Base-by-base conservation (phyloP, 2,113 vertebrate genomes). In the Lanius collurio region DNA sequence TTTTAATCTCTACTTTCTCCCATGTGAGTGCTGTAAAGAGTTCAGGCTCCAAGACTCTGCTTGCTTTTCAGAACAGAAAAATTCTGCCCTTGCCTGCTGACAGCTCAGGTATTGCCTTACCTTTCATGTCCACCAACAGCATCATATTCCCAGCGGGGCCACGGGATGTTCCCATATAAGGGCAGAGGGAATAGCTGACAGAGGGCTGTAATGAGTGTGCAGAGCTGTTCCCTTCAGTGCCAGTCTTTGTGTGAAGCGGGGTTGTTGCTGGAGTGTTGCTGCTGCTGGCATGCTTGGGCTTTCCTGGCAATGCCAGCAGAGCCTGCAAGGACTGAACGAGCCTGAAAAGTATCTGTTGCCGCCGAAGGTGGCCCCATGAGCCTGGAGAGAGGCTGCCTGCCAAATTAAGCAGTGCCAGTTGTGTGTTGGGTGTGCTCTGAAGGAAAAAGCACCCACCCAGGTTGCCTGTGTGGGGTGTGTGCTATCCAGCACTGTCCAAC, bases 91-190 rank as follows among this genome's bases (percentile, higher is more conserved):
- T 1, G 0, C 15, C 17, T 60, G 70, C 94, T 55, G 70, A 46
- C 62, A 82, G 77, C 80, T 92, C 95, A 96, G 95, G 94, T 95
- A 65, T 73, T 94, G 93, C 93, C 81, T 92, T 87, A 94, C 94
- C 94, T 97, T 96, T 84, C 87, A 31, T 39, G 35, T 93, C 41
- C 78, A 75, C 84, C 70, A 82, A 70, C 30, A 94, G 70, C 89
- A 86, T 75, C 68, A 0, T 47, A 33, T 95, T 94, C 87, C 89
- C 47, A 11, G 73, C 6, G 5, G 81, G 91, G 62, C 94, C 83
- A n/a, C 1, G 83, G 84, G 70, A 84, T 93, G 67, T 94, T 95
- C 93, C 93, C 94, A 79, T 87, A 93, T 93, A 93, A 95, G 94
- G 93, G 91, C 93, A 94, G 89, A 95, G 76, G 96, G 91, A 91